Percentiles rank a stretch among this genome's conserved stretches.
These are phyloP conservation scores for Cheilosia grossa DNA, from an alignment of 2,888 invertebrate species.

Conservation along the genomic window DNA sequence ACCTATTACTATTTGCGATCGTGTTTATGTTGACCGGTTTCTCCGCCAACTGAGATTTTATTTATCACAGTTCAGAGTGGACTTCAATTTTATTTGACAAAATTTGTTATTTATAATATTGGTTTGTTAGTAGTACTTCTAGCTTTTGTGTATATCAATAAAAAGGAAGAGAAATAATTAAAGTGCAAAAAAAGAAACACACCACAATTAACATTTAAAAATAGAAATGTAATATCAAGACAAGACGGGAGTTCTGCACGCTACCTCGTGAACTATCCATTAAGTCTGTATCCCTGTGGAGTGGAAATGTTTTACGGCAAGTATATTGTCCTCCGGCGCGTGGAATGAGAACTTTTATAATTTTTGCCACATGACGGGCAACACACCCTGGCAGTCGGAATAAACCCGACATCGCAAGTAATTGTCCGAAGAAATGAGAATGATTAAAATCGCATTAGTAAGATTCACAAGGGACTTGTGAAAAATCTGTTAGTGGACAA, in stretches of 20 bases:
- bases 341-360: not conserved
- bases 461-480: not conserved
- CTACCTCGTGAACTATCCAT: not conserved
- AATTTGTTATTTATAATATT: too few species aligned
- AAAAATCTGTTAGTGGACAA: too few species aligned
- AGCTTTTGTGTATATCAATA: too few species aligned
- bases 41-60: not conserved
- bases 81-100: too few species aligned
- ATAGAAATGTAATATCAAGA: not conserved
- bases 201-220: conserved; percentile 1
- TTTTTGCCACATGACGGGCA: not conserved
- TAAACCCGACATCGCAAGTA: conserved; percentile 5
- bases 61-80: not conserved
- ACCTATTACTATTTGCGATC: not conserved
- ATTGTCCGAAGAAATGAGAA: not conserved
- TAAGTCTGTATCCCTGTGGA: not conserved
- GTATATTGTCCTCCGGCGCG: not conserved
- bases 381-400: not conserved
- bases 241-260: not conserved
- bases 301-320: conserved; percentile 1
- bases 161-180: not conserved
- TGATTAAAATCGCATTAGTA: too few species aligned
- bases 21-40: not conserved
- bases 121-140: not conserved
- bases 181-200: not conserved